These are phyloP conservation scores for Lampris incognitus DNA, from an alignment of 2,113 vertebrate genomes.

Conservation along the genomic window DNA sequence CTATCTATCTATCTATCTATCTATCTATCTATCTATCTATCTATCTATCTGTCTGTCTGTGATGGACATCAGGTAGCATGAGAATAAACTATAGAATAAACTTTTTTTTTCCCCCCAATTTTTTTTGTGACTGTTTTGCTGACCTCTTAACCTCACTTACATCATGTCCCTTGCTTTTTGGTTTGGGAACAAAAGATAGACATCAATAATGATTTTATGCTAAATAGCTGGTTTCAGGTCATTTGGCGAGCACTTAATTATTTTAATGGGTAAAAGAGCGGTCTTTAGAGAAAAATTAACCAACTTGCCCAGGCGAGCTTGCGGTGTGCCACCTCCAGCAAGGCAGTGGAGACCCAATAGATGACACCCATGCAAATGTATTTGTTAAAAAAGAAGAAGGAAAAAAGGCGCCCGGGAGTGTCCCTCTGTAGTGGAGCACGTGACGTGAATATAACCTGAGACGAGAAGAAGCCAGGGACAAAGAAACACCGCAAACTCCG, in stretches of 20 bases:
- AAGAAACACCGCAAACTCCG: not conserved
- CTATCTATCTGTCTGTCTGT: no score
- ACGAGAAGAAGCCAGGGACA: not conserved
- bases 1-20: no score
- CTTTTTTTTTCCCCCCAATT: no score
- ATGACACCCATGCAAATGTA: no score
- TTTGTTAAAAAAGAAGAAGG: no score
- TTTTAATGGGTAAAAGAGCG: conserved; percentile 66
- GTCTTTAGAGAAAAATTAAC: conserved; percentile 66
- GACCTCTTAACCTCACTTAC: conserved; percentile 48
- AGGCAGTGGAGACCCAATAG: conserved; percentile 22
- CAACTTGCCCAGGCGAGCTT: not conserved
- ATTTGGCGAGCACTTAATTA: conserved; percentile 59
- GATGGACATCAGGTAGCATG: no score
- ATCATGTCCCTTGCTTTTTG: conserved; percentile 44
- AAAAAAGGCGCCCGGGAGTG: no score
- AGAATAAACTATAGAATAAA: no score
- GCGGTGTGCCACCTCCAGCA: conserved; percentile 14
- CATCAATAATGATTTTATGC: conserved; percentile 60
- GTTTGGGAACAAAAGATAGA: conserved; percentile 46
- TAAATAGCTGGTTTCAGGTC: conserved; percentile 65
- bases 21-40: no score
- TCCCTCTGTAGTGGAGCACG: no score
- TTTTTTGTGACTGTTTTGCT: not conserved
- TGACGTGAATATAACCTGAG: no score